A percentile compares a stretch with the other conserved stretches of the same genome.
phyloP scores from a whole-genome alignment of 2,888 invertebrate species.

The Brenthis hecate region DNA sequence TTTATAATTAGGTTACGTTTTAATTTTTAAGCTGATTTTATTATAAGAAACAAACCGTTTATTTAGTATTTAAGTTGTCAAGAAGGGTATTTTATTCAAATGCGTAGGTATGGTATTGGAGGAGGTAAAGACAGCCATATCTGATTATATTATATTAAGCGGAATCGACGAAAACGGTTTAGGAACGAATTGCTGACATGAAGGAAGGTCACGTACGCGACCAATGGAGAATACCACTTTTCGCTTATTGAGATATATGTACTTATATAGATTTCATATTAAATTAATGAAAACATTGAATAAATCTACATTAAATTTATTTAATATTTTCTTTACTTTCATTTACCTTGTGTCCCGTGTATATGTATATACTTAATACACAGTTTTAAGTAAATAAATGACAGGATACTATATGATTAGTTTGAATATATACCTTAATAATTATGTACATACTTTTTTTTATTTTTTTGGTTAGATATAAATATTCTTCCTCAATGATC shows the following conservation, averaged over 20 bases:
- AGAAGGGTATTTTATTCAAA: constrained; percentile 16
- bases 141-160: constrained; percentile 30
- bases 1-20: constrained; percentile 19
- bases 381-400: no score
- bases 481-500: no score
- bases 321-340: no score
- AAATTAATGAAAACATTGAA: neutral
- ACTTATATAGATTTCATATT: constrained; percentile 1
- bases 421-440: no score
- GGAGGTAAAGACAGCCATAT: constrained; percentile 28
- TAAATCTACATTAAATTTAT: neutral
- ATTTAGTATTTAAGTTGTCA: constrained; percentile 5
- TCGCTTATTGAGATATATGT: constrained; percentile 38
- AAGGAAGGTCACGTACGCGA: constrained; percentile 65
- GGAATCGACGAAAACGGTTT: constrained; percentile 32
- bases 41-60: constrained; percentile 10
- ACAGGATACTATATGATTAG: no score
- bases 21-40: constrained; percentile 1
- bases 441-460: no score
- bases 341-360: no score
- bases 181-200: constrained; percentile 44
- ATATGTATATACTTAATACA: no score
- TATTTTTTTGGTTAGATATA: no score
- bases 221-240: constrained; percentile 61
- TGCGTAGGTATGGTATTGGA: constrained; percentile 12